Percentiles rank a stretch among this genome's conserved stretches.
Conservation (phyloP, 2,888 invertebrate species). For the Drosophila borborema region DNA sequence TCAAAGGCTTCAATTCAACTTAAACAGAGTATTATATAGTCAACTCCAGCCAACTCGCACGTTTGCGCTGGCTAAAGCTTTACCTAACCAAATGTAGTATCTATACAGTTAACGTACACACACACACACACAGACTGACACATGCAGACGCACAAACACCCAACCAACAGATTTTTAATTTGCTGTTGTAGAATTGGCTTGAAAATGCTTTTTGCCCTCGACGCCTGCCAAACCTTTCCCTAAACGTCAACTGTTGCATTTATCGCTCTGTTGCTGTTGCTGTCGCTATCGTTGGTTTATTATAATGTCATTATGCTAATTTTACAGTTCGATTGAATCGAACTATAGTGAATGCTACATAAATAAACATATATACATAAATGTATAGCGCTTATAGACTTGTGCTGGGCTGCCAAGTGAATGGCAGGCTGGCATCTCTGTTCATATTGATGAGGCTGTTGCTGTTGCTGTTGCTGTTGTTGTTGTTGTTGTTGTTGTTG, state of each 20-base stretch:
- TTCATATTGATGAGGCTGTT: slow-evolving; percentile 36
- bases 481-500: slow-evolving; percentile 44
- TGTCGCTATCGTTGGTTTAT: slow-evolving; percentile 68
- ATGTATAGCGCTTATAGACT: slow-evolving; percentile 8
- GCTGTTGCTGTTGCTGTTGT: slow-evolving; percentile 27
- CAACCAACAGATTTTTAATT: slow-evolving; percentile 12
- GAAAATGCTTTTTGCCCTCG: slow-evolving; percentile 23
- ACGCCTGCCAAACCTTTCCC: slow-evolving; percentile 28
- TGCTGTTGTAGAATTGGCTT: slow-evolving; percentile 31
- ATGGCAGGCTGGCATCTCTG: slow-evolving; percentile 55
- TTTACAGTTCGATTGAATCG: slow-evolving; percentile 67
- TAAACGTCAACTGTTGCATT: slow-evolving; percentile 48
- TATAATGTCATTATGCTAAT: slow-evolving; percentile 80
- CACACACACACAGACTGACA: neutral
- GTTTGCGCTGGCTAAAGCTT: slow-evolving; percentile 27
- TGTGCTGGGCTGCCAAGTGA: slow-evolving; percentile 56
- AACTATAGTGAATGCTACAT: slow-evolving; percentile 27
- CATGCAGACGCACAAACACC: slow-evolving; percentile 12
- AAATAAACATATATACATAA: slow-evolving; percentile 1
- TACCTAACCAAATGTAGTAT: slow-evolving; percentile 40
- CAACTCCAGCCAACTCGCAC: neutral
- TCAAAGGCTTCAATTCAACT: neutral
- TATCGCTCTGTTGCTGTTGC: slow-evolving; percentile 27
- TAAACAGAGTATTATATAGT: neutral
- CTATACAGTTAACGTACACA: slow-evolving; percentile 40